Conservation (phyloP, 1,140 invertebrate species). For the Conus ventricosus region DNA sequence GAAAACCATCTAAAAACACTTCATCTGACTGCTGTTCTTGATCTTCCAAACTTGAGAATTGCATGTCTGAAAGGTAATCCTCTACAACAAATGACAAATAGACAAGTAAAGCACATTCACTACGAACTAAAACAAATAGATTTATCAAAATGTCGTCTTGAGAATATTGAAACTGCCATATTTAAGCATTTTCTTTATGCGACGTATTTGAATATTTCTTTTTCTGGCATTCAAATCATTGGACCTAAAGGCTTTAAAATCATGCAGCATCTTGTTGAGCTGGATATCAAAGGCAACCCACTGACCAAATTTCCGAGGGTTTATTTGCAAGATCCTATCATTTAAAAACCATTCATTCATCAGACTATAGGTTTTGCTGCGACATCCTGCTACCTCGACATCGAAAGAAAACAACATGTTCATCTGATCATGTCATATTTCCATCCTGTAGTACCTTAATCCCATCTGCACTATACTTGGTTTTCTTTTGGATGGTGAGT, state of each 20-base stretch:
- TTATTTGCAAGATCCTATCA: conserved; percentile 40
- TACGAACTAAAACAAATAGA: background rate
- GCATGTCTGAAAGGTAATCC: background rate
- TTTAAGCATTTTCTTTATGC: conserved; percentile 13
- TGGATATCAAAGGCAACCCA: background rate
- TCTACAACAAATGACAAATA: background rate
- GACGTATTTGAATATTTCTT: background rate
- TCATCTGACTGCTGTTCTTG: background rate
- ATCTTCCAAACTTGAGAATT: background rate
- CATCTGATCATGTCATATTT: conserved; percentile 37
- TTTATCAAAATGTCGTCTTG: background rate
- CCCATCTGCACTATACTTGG: conserved; percentile 27
- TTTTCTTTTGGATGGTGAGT: conserved; percentile 46
- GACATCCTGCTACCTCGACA: background rate
- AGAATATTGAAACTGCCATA: background rate
- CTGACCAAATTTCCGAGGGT: background rate
- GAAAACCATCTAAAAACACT: background rate
- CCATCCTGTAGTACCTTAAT: conserved; percentile 53
- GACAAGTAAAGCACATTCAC: background rate
- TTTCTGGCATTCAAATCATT: background rate
- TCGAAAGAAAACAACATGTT: conserved; percentile 37
- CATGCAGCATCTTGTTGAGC: background rate
- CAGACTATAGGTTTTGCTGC: conserved; percentile 30
- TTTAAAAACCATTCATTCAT: conserved; percentile 38
- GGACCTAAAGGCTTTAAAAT: background rate